Evolutionary conservation across 2,797 vertebrate genomes (phyloP), one percentile per base, ranked within the genome.

Genomic region (Oreonectes daqikongensis): DNA sequence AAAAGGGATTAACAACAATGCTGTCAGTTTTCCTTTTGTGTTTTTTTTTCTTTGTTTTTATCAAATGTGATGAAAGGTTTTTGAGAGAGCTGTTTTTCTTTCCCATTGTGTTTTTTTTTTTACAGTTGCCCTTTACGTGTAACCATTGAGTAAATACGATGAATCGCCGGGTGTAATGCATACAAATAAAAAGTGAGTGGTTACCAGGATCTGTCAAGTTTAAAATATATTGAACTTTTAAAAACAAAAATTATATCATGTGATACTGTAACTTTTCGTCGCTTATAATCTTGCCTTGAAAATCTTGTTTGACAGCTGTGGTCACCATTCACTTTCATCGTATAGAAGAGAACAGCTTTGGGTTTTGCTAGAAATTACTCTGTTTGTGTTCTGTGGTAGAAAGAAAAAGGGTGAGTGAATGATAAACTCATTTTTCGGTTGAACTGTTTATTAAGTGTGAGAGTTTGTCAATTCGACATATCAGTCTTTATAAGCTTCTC

Each of bases 1-100:
- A 76, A 60, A 68, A 17, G 4, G 52, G 38, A 68, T 75, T 75
- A 59, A 22, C 38, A 68, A 75, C 64, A 75, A 75, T 68, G 17
- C 24, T 32, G 2, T 68, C 38, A 59, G 52, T 68, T 18, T n/a
- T 17, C 1, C 59, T 40, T 63, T 64, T 64, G 48, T n/a, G 11
- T 48, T 18, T n/a, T 20, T n/a, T 22, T 32, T 24, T 57, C 38
- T 32, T 28, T 17, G 26, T 18, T 8, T 30, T 18, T 6, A 17
- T 1, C 32, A 35, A 8, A 35, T 35, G 32, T 35, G 7, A 8
- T 35, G 32, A 59, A 30, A 30, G 18, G 18, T 35, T 32, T n/a
- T 35, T 4, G 7, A 35, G 7, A 46, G n/a, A 24, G 20, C n/a
- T 10, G 42, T n/a, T 20, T 46, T 65, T 65, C 6, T 42, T 70